A percentile compares a stretch with the other conserved stretches of the same genome.
phyloP scores from a whole-genome alignment of 2,888 invertebrate species.

The Arge pagana region DNA sequence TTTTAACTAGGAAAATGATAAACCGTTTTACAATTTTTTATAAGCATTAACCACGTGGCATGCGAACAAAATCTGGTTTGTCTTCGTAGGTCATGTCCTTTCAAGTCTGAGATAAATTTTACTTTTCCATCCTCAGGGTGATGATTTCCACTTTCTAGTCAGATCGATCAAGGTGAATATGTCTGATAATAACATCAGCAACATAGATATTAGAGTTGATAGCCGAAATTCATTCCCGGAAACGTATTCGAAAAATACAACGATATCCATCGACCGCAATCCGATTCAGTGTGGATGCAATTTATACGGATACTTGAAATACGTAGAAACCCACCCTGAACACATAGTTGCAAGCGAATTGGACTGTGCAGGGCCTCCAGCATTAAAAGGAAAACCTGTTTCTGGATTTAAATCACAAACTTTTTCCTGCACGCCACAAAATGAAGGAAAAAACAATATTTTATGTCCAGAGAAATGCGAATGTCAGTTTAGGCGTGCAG shows the following conservation, averaged over 20 bases:
- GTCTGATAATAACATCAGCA: constrained; percentile 62
- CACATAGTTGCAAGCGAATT: constrained; percentile 57
- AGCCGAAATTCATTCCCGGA: constrained; percentile 15
- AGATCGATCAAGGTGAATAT: constrained; percentile 59
- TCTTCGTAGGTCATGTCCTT: too few relatives aligned
- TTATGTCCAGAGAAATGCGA: constrained; percentile 62
- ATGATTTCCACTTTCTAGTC: constrained; percentile 45
- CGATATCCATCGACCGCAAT: constrained; percentile 63
- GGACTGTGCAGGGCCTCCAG: constrained; percentile 57
- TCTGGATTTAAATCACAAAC: constrained; percentile 54
- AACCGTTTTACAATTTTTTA: background rate
- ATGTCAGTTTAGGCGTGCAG: constrained; percentile 60
- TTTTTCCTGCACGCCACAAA: constrained; percentile 62
- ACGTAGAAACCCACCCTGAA: constrained; percentile 55
- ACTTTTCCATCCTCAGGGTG: constrained; percentile 23
- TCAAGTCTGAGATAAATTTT: background rate
- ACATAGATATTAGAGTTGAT: constrained; percentile 51
- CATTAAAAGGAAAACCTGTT: constrained; percentile 43
- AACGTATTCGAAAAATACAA: constrained; percentile 37
- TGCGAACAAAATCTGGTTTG: too few relatives aligned
- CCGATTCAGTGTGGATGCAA: constrained; percentile 68
- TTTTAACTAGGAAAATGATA: background rate
- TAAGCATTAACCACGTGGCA: too few relatives aligned
- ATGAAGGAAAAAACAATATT: background rate
- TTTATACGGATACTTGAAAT: constrained; percentile 62